A percentile compares a stretch with the other conserved stretches of the same genome.
phyloP scores from a whole-genome alignment of 2,797 vertebrate species.

The Eupleurogrammus muticus region DNA sequence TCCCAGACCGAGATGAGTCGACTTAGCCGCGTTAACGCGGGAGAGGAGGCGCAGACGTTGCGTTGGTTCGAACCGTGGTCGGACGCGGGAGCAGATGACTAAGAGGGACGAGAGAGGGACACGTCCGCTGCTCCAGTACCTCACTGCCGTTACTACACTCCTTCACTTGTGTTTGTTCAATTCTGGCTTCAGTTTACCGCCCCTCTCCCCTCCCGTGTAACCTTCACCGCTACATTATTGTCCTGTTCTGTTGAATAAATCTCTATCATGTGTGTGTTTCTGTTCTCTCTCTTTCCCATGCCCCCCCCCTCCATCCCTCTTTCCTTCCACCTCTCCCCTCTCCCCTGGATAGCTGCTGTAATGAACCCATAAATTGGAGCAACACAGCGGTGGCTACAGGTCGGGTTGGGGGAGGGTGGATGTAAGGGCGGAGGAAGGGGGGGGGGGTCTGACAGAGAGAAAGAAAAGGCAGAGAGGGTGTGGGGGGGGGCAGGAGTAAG shows the following conservation, averaged over 20 bases:
- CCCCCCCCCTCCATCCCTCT: slow-evolving; percentile 52
- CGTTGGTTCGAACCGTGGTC: slow-evolving; percentile 21
- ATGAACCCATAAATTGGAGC: slow-evolving; percentile 88
- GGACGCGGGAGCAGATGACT: slow-evolving; percentile 31
- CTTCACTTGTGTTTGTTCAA: slow-evolving; percentile 27
- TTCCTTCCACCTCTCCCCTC: slow-evolving; percentile 52
- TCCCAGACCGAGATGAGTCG: not conserved
- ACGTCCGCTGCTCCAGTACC: slow-evolving; percentile 13
- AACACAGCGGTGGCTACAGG: slow-evolving; percentile 85
- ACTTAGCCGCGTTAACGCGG: slow-evolving; percentile 13
- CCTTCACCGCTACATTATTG: slow-evolving; percentile 53
- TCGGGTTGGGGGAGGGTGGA: slow-evolving; percentile 75
- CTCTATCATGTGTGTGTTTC: slow-evolving; percentile 53
- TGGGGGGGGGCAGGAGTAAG: slow-evolving; percentile 1
- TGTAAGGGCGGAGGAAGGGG: slow-evolving; percentile 20
- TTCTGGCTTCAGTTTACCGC: slow-evolving; percentile 27
- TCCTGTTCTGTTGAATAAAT: slow-evolving; percentile 67
- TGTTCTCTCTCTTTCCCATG: slow-evolving; percentile 52
- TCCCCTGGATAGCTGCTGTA: slow-evolving; percentile 79
- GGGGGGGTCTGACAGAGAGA: slow-evolving; percentile 43
- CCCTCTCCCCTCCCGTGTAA: slow-evolving; percentile 38
- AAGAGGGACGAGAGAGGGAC: slow-evolving; percentile 42
- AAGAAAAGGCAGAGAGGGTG: slow-evolving; percentile 8
- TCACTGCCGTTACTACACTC: slow-evolving; percentile 12
- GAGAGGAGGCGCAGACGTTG: slow-evolving; percentile 17